A percentile compares a stretch with the other conserved stretches of the same genome.
Conservation (phyloP, 2,888 invertebrate species). For the Caenorhabditis macrosperma region DNA sequence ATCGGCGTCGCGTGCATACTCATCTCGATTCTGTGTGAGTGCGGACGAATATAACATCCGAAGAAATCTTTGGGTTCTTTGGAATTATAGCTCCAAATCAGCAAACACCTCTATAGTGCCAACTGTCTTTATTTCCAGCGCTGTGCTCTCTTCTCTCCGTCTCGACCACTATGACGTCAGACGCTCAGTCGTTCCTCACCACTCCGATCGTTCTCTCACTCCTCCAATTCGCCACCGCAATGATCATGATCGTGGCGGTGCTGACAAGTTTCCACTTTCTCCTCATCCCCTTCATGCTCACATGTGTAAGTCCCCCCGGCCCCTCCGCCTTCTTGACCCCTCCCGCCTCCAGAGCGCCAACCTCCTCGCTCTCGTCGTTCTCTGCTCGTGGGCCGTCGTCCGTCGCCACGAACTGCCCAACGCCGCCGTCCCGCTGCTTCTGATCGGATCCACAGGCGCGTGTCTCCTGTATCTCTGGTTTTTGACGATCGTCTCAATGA, state of each 20-base stretch:
- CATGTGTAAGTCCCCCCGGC: conserved; percentile 48
- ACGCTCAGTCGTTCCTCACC: conserved; percentile 54
- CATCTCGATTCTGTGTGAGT: conserved; percentile 62
- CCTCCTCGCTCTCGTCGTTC: conserved; percentile 36
- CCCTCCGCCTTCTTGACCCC: neutral
- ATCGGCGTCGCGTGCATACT: conserved; percentile 65
- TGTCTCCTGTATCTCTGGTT: conserved; percentile 71
- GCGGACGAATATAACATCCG: neutral
- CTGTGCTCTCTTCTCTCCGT: conserved; percentile 60
- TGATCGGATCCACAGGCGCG: conserved; percentile 53
- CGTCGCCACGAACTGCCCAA: conserved; percentile 39
- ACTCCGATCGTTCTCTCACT: conserved; percentile 58
- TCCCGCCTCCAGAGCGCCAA: conserved; percentile 28
- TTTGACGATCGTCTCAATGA: conserved; percentile 67
- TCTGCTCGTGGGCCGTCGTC: conserved; percentile 52
- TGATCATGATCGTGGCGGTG: conserved; percentile 70
- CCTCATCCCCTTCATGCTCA: conserved; percentile 67
- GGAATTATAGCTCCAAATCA: no score
- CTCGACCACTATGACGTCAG: conserved; percentile 50
- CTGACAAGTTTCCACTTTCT: conserved; percentile 68
- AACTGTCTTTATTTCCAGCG: conserved; percentile 35
- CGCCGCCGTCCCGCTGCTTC: conserved; percentile 57
- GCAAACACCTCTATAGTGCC: neutral
- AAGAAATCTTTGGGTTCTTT: no score
- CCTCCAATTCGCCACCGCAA: conserved; percentile 61